phyloP scores from a whole-genome alignment of 2,888 invertebrate genomes.

The Lymantria monacha region DNA sequence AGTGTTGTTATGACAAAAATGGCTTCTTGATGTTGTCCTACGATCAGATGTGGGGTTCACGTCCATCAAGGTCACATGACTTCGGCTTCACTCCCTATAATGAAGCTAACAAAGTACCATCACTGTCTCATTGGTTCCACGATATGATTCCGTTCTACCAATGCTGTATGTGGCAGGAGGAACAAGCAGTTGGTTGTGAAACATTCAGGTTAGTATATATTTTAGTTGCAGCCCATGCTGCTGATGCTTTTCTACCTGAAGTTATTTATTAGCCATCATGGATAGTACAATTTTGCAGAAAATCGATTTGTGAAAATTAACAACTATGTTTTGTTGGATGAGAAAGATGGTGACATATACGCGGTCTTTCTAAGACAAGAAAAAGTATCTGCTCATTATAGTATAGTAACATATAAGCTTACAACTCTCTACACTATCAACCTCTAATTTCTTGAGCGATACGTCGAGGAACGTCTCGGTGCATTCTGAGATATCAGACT shows the following conservation, averaged over 20 bases:
- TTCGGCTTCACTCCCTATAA: conserved; percentile 96
- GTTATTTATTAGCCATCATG: not conserved
- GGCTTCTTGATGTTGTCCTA: conserved; percentile 96
- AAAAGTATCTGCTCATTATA: too few relatives aligned
- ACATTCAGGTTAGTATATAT: conserved; percentile 84
- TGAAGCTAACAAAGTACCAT: conserved; percentile 96
- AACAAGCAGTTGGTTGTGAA: conserved; percentile 96
- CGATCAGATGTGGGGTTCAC: conserved; percentile 97
- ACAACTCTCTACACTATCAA: too few relatives aligned
- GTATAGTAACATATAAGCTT: too few relatives aligned
- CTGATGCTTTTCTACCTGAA: too few relatives aligned
- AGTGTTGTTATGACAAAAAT: conserved; percentile 98
- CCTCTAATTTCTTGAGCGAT: too few relatives aligned
- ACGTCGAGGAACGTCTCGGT: too few relatives aligned
- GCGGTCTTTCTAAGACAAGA: too few relatives aligned
- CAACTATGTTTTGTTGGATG: too few relatives aligned
- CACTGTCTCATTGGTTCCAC: conserved; percentile 97
- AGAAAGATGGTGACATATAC: too few relatives aligned
- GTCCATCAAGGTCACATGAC: conserved; percentile 92
- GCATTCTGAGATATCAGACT: too few relatives aligned
- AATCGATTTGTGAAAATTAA: too few relatives aligned
- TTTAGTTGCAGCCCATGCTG: not conserved
- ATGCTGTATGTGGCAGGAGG: conserved; percentile 97
- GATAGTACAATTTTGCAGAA: too few relatives aligned
- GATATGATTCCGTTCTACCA: conserved; percentile 97